Percentiles rank a stretch among this genome's conserved stretches.
phyloP scores from a whole-genome alignment of 2,113 vertebrate species.

The Sus scrofa region T2T-Sscrofa CM000813.6:33257501-33258000 shows the following conservation, averaged over 20 bases:
- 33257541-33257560: neutral
- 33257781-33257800: neutral
- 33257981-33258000: neutral
- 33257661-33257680: neutral
- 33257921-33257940: constrained; percentile 14
- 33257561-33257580: neutral
- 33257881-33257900: neutral
- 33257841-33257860: constrained; percentile 49
- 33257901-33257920: constrained; percentile 56
- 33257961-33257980: neutral
- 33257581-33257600: neutral
- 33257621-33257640: neutral
- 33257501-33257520: neutral
- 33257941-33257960: neutral
- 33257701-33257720: constrained; percentile 8
- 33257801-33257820: constrained; percentile 14
- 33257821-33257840: constrained; percentile 23
- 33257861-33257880: constrained; percentile 44
- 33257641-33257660: constrained; percentile 49
- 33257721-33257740: neutral
- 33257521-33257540: neutral
- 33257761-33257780: constrained; percentile 65
- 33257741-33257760: constrained; percentile 48
- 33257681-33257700: constrained; percentile 64
- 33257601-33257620: constrained; percentile 10